A percentile compares a stretch with the other conserved stretches of the same genome.
These are phyloP conservation scores for Parelbella ahira DNA, from an alignment of 2,888 invertebrate genomes.

Conservation along the genomic window DNA sequence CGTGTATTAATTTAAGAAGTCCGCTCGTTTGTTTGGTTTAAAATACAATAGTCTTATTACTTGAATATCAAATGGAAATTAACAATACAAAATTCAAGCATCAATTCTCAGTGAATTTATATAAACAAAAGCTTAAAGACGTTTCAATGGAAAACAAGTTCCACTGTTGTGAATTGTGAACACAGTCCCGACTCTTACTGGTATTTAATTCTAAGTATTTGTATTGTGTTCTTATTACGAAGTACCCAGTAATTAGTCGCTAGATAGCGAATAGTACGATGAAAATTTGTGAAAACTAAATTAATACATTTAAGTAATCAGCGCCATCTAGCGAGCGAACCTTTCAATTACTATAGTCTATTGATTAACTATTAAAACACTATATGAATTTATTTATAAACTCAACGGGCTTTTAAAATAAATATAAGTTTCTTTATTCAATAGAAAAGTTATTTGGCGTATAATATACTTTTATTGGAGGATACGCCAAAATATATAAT, in stretches of 20 bases:
- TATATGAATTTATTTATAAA: no score
- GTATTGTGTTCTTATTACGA: slow-evolving; percentile 18
- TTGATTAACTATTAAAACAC: no score
- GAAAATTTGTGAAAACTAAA: no score
- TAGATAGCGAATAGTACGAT: slow-evolving; percentile 9
- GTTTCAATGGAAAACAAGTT: slow-evolving; percentile 9
- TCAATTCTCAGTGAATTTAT: slow-evolving; percentile 15
- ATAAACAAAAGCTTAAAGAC: slow-evolving; percentile 11
- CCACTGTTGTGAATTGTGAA: slow-evolving; percentile 19
- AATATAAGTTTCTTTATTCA: no score
- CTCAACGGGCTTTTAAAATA: no score
- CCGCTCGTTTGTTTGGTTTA: neutral
- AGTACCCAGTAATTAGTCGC: slow-evolving; percentile 8
- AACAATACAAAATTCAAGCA: slow-evolving; percentile 15
- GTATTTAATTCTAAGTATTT: slow-evolving; percentile 14
- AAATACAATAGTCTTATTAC: slow-evolving; percentile 1
- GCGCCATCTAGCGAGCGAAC: no score
- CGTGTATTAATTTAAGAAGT: neutral
- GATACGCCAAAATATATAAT: slow-evolving; percentile 21
- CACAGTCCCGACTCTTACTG: slow-evolving; percentile 18
- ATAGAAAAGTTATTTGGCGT: no score
- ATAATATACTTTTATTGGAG: no score
- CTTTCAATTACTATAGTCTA: no score
- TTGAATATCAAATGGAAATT: slow-evolving; percentile 10
- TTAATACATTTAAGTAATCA: no score